phyloP scores from a whole-genome alignment of 1,140 invertebrate genomes.

The Dreissena polymorpha region DNA sequence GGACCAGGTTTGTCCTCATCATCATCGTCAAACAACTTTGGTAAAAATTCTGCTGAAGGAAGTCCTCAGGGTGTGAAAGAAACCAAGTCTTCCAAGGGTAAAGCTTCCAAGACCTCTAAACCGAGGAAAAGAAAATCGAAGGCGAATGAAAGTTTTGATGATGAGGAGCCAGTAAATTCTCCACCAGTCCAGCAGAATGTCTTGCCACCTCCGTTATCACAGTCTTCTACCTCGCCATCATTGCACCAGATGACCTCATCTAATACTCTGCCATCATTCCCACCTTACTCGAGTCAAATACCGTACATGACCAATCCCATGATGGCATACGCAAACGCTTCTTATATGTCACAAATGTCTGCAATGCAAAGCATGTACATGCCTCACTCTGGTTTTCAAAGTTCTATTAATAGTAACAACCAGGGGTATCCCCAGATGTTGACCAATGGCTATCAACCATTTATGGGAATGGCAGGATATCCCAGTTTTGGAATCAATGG shows the following conservation, averaged over 20 bases:
- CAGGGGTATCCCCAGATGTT: constrained; percentile 18
- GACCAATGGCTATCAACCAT: not conserved
- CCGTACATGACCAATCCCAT: not conserved
- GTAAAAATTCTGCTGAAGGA: not conserved
- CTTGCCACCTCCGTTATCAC: not conserved
- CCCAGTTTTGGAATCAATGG: no score
- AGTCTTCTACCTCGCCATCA: not conserved
- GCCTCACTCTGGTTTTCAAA: not conserved
- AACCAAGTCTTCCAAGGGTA: constrained; percentile 13
- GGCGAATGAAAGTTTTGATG: not conserved
- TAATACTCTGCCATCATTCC: not conserved
- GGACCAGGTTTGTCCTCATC: not conserved
- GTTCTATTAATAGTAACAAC: not conserved
- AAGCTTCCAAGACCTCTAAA: constrained; percentile 10
- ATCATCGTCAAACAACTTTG: not conserved
- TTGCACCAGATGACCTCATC: not conserved
- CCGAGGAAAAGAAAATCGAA: constrained; percentile 46
- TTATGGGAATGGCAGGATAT: constrained; percentile 1
- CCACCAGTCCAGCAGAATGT: constrained; percentile 9
- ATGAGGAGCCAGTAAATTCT: not conserved
- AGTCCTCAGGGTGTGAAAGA: not conserved
- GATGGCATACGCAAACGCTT: constrained; percentile 1
- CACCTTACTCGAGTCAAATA: constrained; percentile 27
- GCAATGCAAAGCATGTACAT: not conserved
- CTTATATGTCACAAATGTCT: constrained; percentile 29